A percentile compares a stretch with the other conserved stretches of the same genome.
Evolutionary conservation across 2,888 invertebrate species (phyloP).

Genomic region (Monoplex corrugatus): DNA sequence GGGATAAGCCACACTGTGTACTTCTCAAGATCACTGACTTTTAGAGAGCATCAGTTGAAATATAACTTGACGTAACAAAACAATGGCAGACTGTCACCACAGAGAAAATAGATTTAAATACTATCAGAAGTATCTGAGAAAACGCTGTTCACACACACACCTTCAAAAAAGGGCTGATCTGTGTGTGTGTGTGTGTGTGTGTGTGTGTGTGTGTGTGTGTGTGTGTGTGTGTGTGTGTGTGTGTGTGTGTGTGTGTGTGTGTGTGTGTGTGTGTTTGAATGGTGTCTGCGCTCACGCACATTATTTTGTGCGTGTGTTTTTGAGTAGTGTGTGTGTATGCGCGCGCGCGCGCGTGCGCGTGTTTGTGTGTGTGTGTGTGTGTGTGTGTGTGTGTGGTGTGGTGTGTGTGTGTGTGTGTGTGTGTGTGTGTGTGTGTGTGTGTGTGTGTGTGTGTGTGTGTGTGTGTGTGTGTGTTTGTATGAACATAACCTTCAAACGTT

Average conservation of each 20-base stretch:
- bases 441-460: conserved; percentile 19
- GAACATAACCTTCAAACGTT: no score
- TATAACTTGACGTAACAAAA: no score
- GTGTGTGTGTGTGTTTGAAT: no score
- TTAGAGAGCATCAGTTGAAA: no score
- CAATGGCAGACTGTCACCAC: no score
- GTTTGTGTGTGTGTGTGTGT: conserved; percentile 15
- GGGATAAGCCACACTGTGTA: no score
- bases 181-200: background rate
- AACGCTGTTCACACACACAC: no score
- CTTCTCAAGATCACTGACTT: no score
- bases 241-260: conserved; percentile 33
- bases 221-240: conserved; percentile 32
- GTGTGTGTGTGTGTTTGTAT: conserved; percentile 9
- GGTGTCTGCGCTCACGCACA: no score
- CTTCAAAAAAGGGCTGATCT: no score
- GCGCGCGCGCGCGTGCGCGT: conserved; percentile 2
- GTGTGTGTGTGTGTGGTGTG: conserved; percentile 31
- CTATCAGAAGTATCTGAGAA: no score
- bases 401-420: conserved; percentile 32
- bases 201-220: background rate
- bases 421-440: conserved; percentile 40
- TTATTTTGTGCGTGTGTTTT: conserved; percentile 32
- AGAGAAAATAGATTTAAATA: no score
- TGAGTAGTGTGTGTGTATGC: conserved; percentile 34